A percentile compares a stretch with the other conserved stretches of the same genome.
phyloP scores from a whole-genome alignment of 2,888 invertebrate genomes.

The Escarpia spicata region DNA sequence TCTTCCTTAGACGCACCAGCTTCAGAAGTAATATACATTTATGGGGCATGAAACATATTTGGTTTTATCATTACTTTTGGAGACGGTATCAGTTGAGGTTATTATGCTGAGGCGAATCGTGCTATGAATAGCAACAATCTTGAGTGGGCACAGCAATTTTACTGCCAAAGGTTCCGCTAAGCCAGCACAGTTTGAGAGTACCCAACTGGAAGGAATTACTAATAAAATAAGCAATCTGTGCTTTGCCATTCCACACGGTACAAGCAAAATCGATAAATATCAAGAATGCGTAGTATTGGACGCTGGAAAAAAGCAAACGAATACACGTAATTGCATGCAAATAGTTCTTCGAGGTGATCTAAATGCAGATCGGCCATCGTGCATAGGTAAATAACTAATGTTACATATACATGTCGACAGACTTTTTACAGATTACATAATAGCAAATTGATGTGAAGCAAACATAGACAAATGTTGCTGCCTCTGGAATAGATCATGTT shows the following conservation, averaged over 20 bases:
- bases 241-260: neutral
- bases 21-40: no score
- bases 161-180: conserved; percentile 1
- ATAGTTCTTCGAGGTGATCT: neutral
- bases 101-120: neutral
- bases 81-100: neutral
- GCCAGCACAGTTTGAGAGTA: neutral
- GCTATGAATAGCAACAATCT: neutral
- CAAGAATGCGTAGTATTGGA: conserved; percentile 3
- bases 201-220: neutral
- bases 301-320: neutral
- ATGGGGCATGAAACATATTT: neutral
- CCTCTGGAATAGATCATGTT: neutral
- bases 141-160: neutral
- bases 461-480: neutral
- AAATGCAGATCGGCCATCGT: neutral
- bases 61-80: neutral
- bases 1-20: no score
- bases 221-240: neutral
- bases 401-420: neutral
- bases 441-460: neutral
- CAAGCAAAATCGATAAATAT: neutral
- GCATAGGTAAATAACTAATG: neutral
- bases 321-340: neutral
- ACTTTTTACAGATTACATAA: neutral